Evolutionary conservation across 1,140 invertebrate genomes (phyloP), one percentile per base, ranked within the genome.

Genomic region (Antheraea pernyi): DNA sequence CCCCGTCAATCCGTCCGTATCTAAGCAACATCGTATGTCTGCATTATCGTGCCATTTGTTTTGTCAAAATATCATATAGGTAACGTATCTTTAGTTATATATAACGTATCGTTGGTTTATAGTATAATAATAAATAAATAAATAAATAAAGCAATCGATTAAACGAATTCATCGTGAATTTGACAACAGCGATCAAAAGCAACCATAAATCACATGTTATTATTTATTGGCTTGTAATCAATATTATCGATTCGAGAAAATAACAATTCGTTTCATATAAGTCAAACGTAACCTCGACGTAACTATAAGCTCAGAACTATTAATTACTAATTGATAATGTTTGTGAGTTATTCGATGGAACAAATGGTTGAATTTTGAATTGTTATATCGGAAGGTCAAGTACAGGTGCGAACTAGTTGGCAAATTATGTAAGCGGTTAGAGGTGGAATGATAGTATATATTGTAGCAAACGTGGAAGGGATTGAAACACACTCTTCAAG

Each of bases 271-370:
- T 65, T 65, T 65, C 63, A 42, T 39, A 46, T 65, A 65, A 46
- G 18, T 19, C 36, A 65, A 39, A 19, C 36, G 42, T 66, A 66
- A 66, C 65, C 65, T 58, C 48, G 65, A 58, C 65, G 60, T 61
- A 36, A n/a, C 8, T 61, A 66, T 16, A 42, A 53, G 36, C 48
- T n/a, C 65, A 36, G 7, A 58, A n/a, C 66, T 67, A 67, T 67
- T 67, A 73, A 73, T 72, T 72, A 69, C 65, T 22, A 62, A 68
- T 68, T 60, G 69, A 68, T 68, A 74, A 70, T 70, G 66, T 61
- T 68, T 59, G 61, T 71, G 70, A 61, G 69, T 61, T 39, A 60
- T 59, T 66, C 36, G 18, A 39, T 53, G 46, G 10, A 53, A 53
- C 13, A 6, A n/a, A n/a, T 53, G 16, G 46, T 53, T 53, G 11